phyloP scores from a whole-genome alignment of 1,140 invertebrate genomes.

The Choristoneura fumiferana region DNA sequence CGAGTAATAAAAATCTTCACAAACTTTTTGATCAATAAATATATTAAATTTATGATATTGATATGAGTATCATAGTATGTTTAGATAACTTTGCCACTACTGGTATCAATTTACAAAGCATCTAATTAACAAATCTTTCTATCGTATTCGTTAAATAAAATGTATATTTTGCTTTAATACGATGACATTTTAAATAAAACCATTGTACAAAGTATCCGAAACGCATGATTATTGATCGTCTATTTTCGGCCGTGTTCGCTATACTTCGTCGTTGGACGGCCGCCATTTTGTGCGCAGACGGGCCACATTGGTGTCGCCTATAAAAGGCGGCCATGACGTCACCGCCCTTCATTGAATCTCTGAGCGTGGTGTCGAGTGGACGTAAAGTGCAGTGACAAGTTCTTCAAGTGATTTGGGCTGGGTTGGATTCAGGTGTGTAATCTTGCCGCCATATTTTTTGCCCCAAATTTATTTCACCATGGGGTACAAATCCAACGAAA shows the following conservation, averaged over 20 bases:
- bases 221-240: neutral
- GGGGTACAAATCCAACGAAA: slow-evolving; percentile 68
- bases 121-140: too few species aligned
- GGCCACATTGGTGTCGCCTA: slow-evolving; percentile 43
- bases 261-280: slow-evolving; percentile 23
- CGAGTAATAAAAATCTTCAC: too few species aligned
- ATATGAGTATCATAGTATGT: too few species aligned
- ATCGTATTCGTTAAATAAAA: too few species aligned
- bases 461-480: slow-evolving; percentile 47
- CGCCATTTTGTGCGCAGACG: slow-evolving; percentile 70
- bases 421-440: slow-evolving; percentile 74
- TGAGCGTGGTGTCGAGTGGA: slow-evolving; percentile 44
- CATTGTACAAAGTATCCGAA: slow-evolving; percentile 4
- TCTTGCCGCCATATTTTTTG: slow-evolving; percentile 57
- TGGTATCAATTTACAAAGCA: too few species aligned
- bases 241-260: neutral
- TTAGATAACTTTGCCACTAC: too few species aligned
- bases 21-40: too few species aligned
- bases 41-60: too few species aligned
- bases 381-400: slow-evolving; percentile 51
- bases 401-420: slow-evolving; percentile 58
- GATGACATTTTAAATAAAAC: too few species aligned
- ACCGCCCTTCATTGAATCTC: slow-evolving; percentile 45
- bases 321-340: slow-evolving; percentile 61
- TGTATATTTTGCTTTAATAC: too few species aligned